Conservation (phyloP, 2,113 vertebrate genomes). For the Pelodiscus sinensis region DNA sequence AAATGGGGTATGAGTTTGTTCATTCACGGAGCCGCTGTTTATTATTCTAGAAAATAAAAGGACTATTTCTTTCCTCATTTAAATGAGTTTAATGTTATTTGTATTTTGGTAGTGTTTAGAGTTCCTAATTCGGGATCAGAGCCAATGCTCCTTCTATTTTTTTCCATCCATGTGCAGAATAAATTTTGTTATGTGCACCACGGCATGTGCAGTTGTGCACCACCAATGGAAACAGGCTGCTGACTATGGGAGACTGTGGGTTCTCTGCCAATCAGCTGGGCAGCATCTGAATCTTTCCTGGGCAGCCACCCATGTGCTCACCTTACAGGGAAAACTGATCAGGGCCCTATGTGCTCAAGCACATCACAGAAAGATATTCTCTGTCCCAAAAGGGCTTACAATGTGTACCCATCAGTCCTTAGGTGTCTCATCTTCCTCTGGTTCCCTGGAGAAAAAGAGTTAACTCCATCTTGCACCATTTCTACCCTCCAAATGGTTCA, state of each 20-base stretch:
- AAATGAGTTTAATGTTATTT: not conserved
- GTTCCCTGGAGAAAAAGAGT: not conserved
- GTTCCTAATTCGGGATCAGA: not conserved
- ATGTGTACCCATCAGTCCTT: not conserved
- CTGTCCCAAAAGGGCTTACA: not conserved
- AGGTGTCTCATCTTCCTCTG: not conserved
- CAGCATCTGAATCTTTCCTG: too few relatives aligned
- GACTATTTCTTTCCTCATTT: not conserved
- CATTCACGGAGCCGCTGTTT: not conserved
- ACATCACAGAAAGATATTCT: not conserved
- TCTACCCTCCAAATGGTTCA: not conserved
- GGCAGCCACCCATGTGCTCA: too few relatives aligned
- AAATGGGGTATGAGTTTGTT: not conserved
- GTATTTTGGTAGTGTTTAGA: not conserved
- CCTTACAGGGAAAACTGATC: not conserved
- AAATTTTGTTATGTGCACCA: too few relatives aligned
- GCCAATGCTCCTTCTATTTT: too few relatives aligned
- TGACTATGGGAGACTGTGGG: too few relatives aligned
- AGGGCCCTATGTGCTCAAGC: accelerated
- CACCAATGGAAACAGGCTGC: too few relatives aligned
- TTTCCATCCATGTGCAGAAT: too few relatives aligned
- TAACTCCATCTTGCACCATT: accelerated
- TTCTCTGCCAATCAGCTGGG: too few relatives aligned
- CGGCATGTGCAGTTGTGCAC: too few relatives aligned
- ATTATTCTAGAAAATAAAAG: not conserved